Evolutionary conservation across 2,797 vertebrate species (phyloP).

Genomic region (Knipowitschia caucasica): DNA sequence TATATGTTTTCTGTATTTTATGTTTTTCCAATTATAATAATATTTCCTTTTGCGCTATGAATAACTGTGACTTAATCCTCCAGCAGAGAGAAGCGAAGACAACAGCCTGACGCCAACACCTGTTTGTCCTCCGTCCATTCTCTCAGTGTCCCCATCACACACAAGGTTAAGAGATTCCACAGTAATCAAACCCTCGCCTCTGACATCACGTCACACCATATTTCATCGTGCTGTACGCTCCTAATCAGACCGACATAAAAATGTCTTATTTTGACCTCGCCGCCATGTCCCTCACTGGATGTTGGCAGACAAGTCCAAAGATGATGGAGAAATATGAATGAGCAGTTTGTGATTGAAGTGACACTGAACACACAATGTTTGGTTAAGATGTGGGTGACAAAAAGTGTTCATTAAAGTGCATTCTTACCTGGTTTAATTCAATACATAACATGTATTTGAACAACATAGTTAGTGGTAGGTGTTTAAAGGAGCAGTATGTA

Average conservation of each 20-base stretch:
- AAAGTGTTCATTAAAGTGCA: too few relatives aligned
- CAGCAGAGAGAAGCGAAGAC: conserved; percentile 41
- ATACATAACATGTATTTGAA: too few relatives aligned
- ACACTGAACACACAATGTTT: conserved; percentile 7
- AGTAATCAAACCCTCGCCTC: conserved; percentile 41
- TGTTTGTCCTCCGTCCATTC: conserved; percentile 39
- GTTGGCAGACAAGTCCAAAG: conserved; percentile 22
- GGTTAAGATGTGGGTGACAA: too few relatives aligned
- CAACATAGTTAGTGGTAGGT: too few relatives aligned
- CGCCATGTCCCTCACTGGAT: conserved; percentile 3
- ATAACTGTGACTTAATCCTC: conserved; percentile 43
- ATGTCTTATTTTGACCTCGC: conserved; percentile 34
- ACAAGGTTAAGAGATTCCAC: conserved; percentile 53
- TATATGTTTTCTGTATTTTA: too few relatives aligned
- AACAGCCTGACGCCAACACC: conserved; percentile 35
- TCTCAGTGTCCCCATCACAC: conserved; percentile 36
- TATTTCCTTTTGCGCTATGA: conserved; percentile 35
- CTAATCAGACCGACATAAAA: conserved; percentile 37
- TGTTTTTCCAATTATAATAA: too few relatives aligned
- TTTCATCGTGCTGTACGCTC: conserved; percentile 37
- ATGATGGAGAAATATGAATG: neutral
- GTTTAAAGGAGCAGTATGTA: too few relatives aligned
- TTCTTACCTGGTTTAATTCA: too few relatives aligned
- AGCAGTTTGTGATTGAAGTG: neutral
- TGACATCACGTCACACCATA: conserved; percentile 37